Evolutionary conservation across 2,888 invertebrate species (phyloP).

Genomic region (Caenorhabditis sinica): DNA sequence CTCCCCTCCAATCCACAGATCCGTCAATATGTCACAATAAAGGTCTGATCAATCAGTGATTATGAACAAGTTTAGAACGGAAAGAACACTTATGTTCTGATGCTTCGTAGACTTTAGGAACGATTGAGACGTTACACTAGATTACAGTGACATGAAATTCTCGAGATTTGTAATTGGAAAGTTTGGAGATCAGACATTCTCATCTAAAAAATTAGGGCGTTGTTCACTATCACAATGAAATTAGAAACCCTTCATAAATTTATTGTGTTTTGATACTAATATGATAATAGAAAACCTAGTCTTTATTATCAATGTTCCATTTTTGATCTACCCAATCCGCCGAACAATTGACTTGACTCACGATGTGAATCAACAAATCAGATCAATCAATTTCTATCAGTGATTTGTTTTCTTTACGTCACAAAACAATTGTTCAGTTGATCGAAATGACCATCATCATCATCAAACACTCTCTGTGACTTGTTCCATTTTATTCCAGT

Average conservation of each 20-base stretch:
- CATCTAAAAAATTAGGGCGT: too few relatives aligned
- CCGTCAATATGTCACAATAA: not conserved
- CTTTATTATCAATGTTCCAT: conserved; percentile 10
- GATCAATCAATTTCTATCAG: conserved; percentile 26
- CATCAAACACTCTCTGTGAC: conserved; percentile 25
- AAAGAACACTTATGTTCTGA: not conserved
- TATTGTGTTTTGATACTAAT: too few relatives aligned
- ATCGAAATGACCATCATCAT: conserved; percentile 24
- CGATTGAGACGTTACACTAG: too few relatives aligned
- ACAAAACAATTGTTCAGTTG: conserved; percentile 37
- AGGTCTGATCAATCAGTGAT: not conserved
- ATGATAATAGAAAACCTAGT: not conserved
- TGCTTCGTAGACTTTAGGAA: not conserved
- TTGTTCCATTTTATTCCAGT: conserved; percentile 29
- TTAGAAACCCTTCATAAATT: too few relatives aligned
- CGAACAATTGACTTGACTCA: conserved; percentile 29
- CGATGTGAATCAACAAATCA: conserved; percentile 29
- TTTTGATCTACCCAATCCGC: conserved; percentile 3
- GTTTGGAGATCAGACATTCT: too few relatives aligned
- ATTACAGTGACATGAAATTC: too few relatives aligned
- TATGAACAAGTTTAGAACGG: not conserved
- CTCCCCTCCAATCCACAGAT: not conserved
- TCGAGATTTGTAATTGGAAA: too few relatives aligned
- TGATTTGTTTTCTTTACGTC: conserved; percentile 25
- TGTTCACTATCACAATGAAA: too few relatives aligned